Evolutionary conservation across 2,113 vertebrate genomes (phyloP).

Genomic region (Misgurnus anguillicaudatus): DNA sequence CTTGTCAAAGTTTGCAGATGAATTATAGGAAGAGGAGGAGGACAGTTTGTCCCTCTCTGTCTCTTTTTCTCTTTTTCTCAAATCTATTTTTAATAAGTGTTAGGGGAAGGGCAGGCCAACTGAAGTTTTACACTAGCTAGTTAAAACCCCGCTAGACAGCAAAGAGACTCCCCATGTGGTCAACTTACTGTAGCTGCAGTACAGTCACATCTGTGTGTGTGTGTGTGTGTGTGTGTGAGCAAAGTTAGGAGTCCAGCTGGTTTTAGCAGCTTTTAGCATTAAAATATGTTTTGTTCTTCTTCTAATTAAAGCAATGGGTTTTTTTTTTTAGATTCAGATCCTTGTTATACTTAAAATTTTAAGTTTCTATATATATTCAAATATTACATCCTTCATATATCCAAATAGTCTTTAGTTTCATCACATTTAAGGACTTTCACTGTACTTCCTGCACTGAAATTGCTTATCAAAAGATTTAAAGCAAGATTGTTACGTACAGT

Average conservation of each 20-base stretch:
- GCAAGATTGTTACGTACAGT: too few species aligned
- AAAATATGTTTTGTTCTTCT: too few species aligned
- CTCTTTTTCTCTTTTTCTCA: constrained; percentile 32
- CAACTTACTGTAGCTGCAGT: background rate
- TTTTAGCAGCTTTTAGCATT: too few species aligned
- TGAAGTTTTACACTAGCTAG: constrained; percentile 41
- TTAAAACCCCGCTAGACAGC: constrained; percentile 49
- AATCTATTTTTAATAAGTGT: constrained; percentile 66
- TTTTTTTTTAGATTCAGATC: too few species aligned
- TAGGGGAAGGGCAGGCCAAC: constrained; percentile 46
- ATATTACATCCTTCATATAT: too few species aligned
- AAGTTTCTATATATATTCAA: too few species aligned
- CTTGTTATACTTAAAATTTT: too few species aligned
- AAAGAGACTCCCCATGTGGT: constrained; percentile 26
- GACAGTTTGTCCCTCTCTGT: constrained; percentile 16
- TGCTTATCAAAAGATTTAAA: too few species aligned
- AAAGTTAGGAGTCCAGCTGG: background rate
- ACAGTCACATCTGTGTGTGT: background rate
- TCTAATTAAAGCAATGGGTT: too few species aligned
- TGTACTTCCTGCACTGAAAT: too few species aligned
- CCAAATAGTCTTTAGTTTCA: too few species aligned
- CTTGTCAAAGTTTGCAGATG: constrained; percentile 60
- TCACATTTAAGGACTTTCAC: too few species aligned
- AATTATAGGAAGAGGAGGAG: constrained; percentile 47
- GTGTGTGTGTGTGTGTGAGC: constrained; percentile 7